Percentiles rank a stretch among this genome's conserved stretches.
Conservation (phyloP, 2,797 vertebrate genomes). For the Leucoraja ocellata region DNA sequence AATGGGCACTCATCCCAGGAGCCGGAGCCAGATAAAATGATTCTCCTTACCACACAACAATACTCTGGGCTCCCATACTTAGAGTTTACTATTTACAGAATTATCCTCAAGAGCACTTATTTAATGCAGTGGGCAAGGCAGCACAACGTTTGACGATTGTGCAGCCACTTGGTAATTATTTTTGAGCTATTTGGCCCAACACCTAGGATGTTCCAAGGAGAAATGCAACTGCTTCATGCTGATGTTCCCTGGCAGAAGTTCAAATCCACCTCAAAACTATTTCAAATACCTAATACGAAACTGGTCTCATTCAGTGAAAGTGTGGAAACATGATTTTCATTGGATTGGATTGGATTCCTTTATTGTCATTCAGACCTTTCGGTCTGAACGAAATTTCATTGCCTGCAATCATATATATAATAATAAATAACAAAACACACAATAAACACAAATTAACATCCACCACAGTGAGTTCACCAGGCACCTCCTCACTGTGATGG, state of each 20-base stretch:
- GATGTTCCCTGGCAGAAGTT: background rate
- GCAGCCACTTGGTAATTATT: background rate
- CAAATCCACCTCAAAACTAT: background rate
- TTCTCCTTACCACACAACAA: background rate
- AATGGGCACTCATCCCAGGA: background rate
- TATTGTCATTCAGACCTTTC: too few species aligned
- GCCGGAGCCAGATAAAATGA: background rate
- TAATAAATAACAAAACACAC: too few species aligned
- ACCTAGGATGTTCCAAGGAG: background rate
- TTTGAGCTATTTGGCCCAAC: background rate
- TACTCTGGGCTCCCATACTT: background rate
- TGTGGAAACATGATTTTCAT: background rate
- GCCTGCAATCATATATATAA: too few species aligned
- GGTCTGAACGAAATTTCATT: too few species aligned
- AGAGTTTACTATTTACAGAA: background rate
- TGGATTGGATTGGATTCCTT: background rate
- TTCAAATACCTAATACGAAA: background rate
- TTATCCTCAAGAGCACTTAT: background rate
- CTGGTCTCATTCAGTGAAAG: background rate
- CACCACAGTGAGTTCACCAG: too few species aligned
- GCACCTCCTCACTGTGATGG: too few species aligned
- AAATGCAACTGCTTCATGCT: background rate
- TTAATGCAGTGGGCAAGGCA: too few species aligned
- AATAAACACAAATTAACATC: too few species aligned
- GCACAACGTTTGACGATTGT: too few species aligned